Conservation (phyloP, 2,113 vertebrate species). For the Chionis minor region DNA sequence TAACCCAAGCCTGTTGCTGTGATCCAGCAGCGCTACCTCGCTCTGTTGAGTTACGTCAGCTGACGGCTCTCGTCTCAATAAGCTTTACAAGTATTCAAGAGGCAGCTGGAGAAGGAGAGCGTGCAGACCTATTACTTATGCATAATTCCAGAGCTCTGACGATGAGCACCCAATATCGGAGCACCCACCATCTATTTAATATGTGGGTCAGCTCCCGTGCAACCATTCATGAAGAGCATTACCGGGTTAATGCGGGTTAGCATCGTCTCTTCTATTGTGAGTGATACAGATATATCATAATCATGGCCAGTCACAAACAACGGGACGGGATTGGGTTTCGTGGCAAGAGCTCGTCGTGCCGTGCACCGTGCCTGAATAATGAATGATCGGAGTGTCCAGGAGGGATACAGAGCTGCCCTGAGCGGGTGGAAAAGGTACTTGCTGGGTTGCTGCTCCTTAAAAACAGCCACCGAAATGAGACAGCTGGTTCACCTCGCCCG, state of each 20-base stretch:
- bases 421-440: neutral
- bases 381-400: neutral
- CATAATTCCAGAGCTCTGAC: neutral
- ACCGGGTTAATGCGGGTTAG: neutral
- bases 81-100: neutral
- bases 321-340: neutral
- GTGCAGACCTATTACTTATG: neutral
- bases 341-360: neutral
- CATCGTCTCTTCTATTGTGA: neutral
- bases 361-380: constrained; percentile 18
- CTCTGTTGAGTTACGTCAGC: neutral
- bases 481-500: neutral
- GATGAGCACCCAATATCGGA: neutral
- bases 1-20: neutral
- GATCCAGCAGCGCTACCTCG: neutral
- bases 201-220: neutral
- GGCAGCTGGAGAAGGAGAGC: neutral
- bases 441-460: neutral
- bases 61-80: neutral
- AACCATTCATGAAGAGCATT: neutral
- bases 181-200: neutral
- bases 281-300: neutral
- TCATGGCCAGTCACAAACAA: constrained; percentile 12
- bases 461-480: neutral
- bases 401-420: neutral